Evolutionary conservation across 2,797 vertebrate genomes (phyloP).

Genomic region (Eulemur albifrons): DNA sequence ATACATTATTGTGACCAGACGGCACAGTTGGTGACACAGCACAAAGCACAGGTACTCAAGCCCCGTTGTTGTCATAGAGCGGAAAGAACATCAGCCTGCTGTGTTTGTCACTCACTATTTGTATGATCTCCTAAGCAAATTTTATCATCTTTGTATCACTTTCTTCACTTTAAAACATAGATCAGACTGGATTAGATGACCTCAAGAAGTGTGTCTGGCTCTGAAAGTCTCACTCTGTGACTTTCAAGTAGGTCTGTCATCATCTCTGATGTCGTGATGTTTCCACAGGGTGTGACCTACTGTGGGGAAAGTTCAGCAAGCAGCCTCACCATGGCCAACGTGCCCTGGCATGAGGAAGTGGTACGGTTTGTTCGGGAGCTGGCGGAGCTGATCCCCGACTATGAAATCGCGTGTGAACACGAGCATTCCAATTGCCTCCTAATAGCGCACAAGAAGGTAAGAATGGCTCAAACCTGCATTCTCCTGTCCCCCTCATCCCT

Average conservation of each 20-base stretch:
- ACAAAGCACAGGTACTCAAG: not conserved
- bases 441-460: conserved; percentile 93
- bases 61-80: accelerated
- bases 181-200: not conserved
- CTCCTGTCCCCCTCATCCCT: not conserved
- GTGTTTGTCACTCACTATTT: not conserved
- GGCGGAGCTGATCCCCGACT: conserved; percentile 88
- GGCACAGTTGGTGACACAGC: not conserved
- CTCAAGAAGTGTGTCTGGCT: not conserved
- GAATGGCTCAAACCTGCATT: accelerated
- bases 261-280: not conserved
- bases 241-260: too few species aligned
- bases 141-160: not conserved
- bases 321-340: conserved; percentile 95
- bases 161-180: not conserved
- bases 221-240: not conserved
- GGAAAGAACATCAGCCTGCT: not conserved
- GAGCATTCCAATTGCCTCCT: conserved; percentile 96
- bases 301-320: conserved; percentile 96
- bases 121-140: not conserved
- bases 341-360: conserved; percentile 97
- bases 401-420: conserved; percentile 93
- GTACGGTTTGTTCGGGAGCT: conserved; percentile 91
- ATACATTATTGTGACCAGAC: not conserved
- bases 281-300: conserved; percentile 93